Base-by-base conservation (phyloP, 2,888 invertebrate genomes). In the Parnassius mnemosyne region DNA sequence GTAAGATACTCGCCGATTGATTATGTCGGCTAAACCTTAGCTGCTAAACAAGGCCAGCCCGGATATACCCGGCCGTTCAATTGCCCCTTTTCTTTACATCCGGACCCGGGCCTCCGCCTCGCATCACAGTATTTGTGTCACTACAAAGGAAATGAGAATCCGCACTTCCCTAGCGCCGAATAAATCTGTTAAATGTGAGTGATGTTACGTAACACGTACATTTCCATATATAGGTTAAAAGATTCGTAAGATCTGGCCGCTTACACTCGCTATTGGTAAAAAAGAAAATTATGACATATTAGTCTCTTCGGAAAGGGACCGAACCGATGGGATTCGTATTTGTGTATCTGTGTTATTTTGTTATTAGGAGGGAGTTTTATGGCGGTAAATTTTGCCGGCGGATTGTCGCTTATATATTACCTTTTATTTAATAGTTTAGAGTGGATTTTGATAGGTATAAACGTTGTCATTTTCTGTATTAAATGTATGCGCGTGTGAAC, bases 41-140 rank as follows among this genome's bases (percentile, higher is more conserved):
- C 50, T 66, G 41, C 49, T 62, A 65, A 53, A 60, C 65, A 65
- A 62, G 65, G 52, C 63, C 57, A n/a, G 44, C 41, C 61, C 68
- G 71, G 70, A 73, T 68, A 68, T 64, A 66, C 64, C 63, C 67
- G 65, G 43, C 64, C 65, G 64, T 68, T 66, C 65, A 68, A 63
- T 63, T 63, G 67, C 64, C 64, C 67, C 60, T 65, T 64, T 63
- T 63, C 65, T 61, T 64, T 57, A 70, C 68, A 66, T 73, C 69
- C 69, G 71, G 67, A 65, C 56, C 62, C 47, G 62, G 60, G 57
- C 60, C 60, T 54, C 56, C 49, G 58, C 54, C 52, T 50, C 13
- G 51, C 53, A n/a, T 57, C 57, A 49, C 56, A 16, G 57, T 61
- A 58, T 58, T 44, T 20, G 58, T 63, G 54, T 34, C 55, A 25